Percentiles rank a stretch among this genome's conserved stretches.
Conservation (phyloP, 2,113 vertebrate species). For the Rostratula benghalensis region DNA sequence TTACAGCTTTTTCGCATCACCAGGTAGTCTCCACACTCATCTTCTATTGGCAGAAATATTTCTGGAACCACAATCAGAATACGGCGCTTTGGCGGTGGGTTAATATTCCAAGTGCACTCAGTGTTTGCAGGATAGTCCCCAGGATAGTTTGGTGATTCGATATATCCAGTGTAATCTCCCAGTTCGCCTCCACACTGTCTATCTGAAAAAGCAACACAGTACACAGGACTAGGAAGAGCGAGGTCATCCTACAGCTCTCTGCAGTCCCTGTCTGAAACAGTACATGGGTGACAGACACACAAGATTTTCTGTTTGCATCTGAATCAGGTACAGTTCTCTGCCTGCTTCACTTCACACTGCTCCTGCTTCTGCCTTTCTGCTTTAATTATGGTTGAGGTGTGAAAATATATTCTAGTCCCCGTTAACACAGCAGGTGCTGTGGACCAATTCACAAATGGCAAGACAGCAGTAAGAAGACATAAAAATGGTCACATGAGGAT, state of each 20-base stretch:
- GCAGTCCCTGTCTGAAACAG: not conserved
- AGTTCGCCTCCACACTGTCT: slow-evolving; percentile 92
- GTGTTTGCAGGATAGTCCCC: slow-evolving; percentile 96
- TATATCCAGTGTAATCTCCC: slow-evolving; percentile 93
- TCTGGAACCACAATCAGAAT: slow-evolving; percentile 97
- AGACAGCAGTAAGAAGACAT: not conserved
- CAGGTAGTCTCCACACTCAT: slow-evolving; percentile 96
- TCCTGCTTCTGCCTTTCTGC: not conserved
- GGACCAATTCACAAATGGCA: not conserved
- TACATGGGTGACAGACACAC: not conserved
- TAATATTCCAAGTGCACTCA: slow-evolving; percentile 96
- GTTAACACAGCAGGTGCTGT: not conserved
- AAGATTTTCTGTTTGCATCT: not conserved
- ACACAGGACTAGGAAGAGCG: not conserved
- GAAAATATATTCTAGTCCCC: not conserved
- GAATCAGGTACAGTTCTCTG: not conserved
- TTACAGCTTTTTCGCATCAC: slow-evolving; percentile 98
- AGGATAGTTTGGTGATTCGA: slow-evolving; percentile 97
- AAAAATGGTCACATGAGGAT: not conserved
- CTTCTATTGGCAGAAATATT: slow-evolving; percentile 96
- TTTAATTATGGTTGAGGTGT: not conserved
- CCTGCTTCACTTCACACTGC: not conserved
- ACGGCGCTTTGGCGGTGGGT: slow-evolving; percentile 91
- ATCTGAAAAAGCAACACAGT: slow-evolving; percentile 76
- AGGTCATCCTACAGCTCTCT: not conserved